These are phyloP conservation scores for Coccyzus lansbergi DNA, from an alignment of 2,797 vertebrate genomes.

Conservation along the genomic window DNA sequence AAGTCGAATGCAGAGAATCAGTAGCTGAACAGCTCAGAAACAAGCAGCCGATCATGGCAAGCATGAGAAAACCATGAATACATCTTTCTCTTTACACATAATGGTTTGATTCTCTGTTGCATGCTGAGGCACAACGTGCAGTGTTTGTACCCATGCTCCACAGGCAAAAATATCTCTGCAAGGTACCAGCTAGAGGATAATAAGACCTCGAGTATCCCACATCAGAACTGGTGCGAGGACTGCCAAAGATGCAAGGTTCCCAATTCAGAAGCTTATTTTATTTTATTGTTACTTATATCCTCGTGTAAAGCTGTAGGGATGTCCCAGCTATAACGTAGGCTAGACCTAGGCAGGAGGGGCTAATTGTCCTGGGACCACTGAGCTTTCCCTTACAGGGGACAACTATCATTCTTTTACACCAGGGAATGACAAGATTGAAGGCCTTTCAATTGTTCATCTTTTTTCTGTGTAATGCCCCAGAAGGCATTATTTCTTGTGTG, in stretches of 20 bases:
- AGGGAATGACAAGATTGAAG: conserved; percentile 43
- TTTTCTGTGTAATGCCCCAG: background rate
- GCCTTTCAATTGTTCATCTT: conserved; percentile 1
- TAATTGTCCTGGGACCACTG: background rate
- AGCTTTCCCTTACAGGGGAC: background rate
- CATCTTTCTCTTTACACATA: background rate
- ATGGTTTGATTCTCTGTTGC: background rate
- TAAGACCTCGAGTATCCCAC: background rate
- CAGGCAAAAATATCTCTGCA: background rate
- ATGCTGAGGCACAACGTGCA: accelerated
- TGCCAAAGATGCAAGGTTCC: background rate
- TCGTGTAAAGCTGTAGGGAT: accelerated
- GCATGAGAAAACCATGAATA: conserved; percentile 43
- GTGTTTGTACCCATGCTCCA: background rate
- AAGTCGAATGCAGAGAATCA: conserved; percentile 52
- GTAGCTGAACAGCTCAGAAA: conserved; percentile 41
- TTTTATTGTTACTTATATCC: background rate
- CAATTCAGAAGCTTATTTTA: background rate
- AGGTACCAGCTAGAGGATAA: background rate
- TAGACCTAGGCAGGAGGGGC: background rate
- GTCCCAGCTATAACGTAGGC: background rate
- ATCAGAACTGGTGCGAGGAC: background rate
- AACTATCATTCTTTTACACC: background rate
- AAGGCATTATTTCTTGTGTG: conserved; percentile 45
- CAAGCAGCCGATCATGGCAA: conserved; percentile 10